phyloP scores from a whole-genome alignment of 2,888 invertebrate species.

The Tachina grossa region DNA sequence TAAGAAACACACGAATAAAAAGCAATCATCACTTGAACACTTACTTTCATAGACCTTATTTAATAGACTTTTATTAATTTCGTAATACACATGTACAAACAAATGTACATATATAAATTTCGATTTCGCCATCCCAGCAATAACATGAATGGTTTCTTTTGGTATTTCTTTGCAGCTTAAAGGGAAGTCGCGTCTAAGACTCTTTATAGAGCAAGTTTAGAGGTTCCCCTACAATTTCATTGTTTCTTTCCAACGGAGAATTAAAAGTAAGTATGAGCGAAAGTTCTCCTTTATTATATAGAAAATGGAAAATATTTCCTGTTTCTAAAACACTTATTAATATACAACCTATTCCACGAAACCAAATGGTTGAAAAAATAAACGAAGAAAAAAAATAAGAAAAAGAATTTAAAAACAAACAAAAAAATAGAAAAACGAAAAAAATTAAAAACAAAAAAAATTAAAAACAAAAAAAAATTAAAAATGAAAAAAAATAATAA shows the following conservation, averaged over 20 bases:
- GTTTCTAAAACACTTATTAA: slow-evolving; percentile 5
- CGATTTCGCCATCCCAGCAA: not conserved
- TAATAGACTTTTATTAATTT: not conserved
- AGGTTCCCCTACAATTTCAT: slow-evolving; percentile 81
- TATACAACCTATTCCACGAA: slow-evolving; percentile 6
- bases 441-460: slow-evolving; percentile 42
- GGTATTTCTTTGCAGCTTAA: slow-evolving; percentile 77
- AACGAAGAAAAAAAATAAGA: slow-evolving; percentile 43
- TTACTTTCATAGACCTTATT: too few species aligned
- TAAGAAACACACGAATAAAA: too few species aligned
- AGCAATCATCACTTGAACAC: not conserved
- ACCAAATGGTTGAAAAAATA: not conserved
- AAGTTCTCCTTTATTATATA: slow-evolving; percentile 70
- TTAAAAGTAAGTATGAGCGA: slow-evolving; percentile 79
- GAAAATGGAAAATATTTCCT: slow-evolving; percentile 64
- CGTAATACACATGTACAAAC: not conserved
- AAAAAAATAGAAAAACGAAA: slow-evolving; percentile 31
- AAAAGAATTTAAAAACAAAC: slow-evolving; percentile 37
- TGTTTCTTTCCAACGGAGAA: slow-evolving; percentile 80
- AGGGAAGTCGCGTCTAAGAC: slow-evolving; percentile 79
- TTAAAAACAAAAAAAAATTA: slow-evolving; percentile 6
- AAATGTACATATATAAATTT: not conserved
- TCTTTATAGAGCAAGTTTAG: slow-evolving; percentile 80
- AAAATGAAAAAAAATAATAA: not conserved
- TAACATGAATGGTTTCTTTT: not conserved